Conservation (phyloP, 2,113 vertebrate species). For the Ceuthmochares aereus region DNA sequence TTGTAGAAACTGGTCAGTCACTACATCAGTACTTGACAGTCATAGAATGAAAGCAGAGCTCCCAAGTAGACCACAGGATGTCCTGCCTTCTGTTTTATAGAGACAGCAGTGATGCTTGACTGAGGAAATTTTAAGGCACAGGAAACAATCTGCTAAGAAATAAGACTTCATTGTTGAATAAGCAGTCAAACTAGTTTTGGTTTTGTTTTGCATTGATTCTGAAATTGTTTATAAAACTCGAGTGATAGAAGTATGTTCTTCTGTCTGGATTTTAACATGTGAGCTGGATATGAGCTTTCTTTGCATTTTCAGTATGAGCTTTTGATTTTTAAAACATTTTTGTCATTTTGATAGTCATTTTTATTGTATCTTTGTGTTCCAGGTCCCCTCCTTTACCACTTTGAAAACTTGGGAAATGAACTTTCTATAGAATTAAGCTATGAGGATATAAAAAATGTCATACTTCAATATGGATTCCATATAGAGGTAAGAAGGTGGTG, state of each 20-base stretch:
- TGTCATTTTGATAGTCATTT: neutral
- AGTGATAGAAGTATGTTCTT: neutral
- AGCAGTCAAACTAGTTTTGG: neutral
- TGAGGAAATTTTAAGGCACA: neutral
- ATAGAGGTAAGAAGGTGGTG: constrained; percentile 87
- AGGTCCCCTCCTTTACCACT: constrained; percentile 97
- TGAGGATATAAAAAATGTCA: constrained; percentile 92
- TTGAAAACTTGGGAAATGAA: constrained; percentile 98
- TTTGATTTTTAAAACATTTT: neutral
- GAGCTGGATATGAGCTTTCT: neutral
- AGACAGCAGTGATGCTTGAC: neutral
- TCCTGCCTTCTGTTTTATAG: neutral
- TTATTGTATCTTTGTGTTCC: constrained; percentile 17
- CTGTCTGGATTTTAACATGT: neutral
- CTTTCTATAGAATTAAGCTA: constrained; percentile 97
- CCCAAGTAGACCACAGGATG: neutral
- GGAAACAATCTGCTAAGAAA: neutral
- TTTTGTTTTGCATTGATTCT: neutral
- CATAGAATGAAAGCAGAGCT: neutral
- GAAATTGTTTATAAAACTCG: neutral
- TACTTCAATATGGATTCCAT: constrained; percentile 91
- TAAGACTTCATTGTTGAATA: neutral
- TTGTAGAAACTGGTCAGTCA: neutral
- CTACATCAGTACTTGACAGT: neutral
- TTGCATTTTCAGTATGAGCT: neutral